Conservation (phyloP, 2,888 invertebrate species). For the Clanis bilineata region DNA sequence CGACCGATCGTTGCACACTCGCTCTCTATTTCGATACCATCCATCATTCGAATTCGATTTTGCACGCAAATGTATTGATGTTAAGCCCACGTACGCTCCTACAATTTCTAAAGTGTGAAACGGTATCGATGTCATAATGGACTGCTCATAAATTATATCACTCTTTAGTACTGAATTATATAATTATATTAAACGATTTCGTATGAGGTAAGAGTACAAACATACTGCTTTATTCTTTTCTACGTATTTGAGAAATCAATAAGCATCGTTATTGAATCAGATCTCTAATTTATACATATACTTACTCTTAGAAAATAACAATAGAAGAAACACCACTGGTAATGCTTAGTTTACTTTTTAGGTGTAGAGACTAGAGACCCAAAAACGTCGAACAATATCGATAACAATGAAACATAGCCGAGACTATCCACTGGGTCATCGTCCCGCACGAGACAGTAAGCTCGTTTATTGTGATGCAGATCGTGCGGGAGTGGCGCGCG, state of each 20-base stretch:
- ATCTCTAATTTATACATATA: too few relatives aligned
- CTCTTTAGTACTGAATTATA: background rate
- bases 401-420: slow-evolving; percentile 4
- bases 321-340: background rate
- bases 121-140: background rate
- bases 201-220: too few relatives aligned
- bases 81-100: background rate
- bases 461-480: slow-evolving; percentile 14
- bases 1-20: slow-evolving; percentile 22
- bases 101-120: background rate
- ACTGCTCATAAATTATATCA: background rate
- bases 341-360: background rate
- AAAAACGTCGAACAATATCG: background rate
- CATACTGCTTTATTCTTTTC: too few relatives aligned
- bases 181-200: too few relatives aligned
- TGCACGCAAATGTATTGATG: background rate
- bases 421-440: slow-evolving; percentile 13
- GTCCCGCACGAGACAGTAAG: slow-evolving; percentile 13
- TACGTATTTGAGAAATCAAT: too few relatives aligned
- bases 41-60: slow-evolving; percentile 11
- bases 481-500: slow-evolving; percentile 5
- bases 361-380: background rate
- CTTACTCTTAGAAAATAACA: background rate
- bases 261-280: too few relatives aligned
- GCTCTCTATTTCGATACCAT: slow-evolving; percentile 11